A percentile compares a stretch with the other conserved stretches of the same genome.
Evolutionary conservation across 2,113 vertebrate species (phyloP).

Genomic region (Phalacrocorax aristotelis): DNA sequence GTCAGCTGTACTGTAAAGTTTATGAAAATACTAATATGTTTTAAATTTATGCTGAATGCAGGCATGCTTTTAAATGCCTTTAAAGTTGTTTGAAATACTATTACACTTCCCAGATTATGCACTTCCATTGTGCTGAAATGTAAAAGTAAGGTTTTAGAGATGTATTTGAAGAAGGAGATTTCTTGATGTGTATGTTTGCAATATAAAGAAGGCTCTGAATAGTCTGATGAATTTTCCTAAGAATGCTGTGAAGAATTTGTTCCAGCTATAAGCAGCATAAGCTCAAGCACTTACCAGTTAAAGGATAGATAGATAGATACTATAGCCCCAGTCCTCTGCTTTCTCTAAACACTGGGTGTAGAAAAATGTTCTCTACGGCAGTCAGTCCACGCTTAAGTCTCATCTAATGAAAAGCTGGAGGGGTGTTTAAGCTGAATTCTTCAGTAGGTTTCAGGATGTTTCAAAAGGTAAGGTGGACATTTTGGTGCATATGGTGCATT

Average conservation of each 20-base stretch:
- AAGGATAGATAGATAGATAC: not conserved
- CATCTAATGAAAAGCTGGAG: not conserved
- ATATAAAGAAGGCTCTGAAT: not conserved
- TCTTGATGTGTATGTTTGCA: not conserved
- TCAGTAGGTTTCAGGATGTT: not conserved
- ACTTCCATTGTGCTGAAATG: not conserved
- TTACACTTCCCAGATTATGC: not conserved
- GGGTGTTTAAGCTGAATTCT: not conserved
- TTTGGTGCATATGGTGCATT: not conserved
- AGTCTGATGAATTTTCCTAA: not conserved
- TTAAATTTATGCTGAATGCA: not conserved
- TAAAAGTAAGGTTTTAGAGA: not conserved
- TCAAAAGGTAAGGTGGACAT: not conserved
- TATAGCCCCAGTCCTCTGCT: not conserved
- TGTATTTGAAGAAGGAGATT: not conserved
- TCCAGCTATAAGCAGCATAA: not conserved
- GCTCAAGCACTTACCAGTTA: not conserved
- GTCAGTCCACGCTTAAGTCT: not conserved
- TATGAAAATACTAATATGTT: not conserved
- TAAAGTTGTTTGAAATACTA: not conserved
- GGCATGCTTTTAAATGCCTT: not conserved
- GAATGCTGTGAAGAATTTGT: not conserved
- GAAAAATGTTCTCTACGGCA: not conserved
- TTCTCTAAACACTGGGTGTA: not conserved
- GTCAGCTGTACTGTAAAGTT: not conserved